Conservation (phyloP, 2,888 invertebrate species). For the Eristalinus aeneus region DNA sequence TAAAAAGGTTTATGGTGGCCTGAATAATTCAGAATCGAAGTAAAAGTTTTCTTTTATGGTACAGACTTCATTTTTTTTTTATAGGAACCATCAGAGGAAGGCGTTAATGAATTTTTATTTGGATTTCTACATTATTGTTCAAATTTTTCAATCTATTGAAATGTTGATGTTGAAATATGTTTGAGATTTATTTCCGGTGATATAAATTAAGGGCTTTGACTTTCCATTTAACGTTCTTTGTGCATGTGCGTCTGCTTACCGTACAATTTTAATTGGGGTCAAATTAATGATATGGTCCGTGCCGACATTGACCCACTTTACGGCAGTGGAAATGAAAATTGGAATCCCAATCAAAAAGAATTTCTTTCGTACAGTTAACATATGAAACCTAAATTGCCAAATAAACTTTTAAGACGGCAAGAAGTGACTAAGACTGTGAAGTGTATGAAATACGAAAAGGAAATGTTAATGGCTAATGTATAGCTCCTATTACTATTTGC, state of each 20-base stretch:
- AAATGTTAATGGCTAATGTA: too few species aligned
- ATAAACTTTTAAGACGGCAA: too few species aligned
- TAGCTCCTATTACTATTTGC: too few species aligned
- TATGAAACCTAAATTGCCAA: too few species aligned
- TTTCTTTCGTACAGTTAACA: too few species aligned
- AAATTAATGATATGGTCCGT: slow-evolving; percentile 1
- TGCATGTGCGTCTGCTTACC: background rate
- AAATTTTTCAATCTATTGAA: background rate
- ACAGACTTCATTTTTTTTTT: slow-evolving; percentile 1
- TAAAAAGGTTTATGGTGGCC: slow-evolving; percentile 6
- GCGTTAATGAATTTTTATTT: slow-evolving; percentile 1
- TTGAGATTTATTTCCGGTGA: background rate
- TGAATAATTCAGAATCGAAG: slow-evolving; percentile 39
- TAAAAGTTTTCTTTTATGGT: slow-evolving; percentile 36
- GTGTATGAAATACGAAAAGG: too few species aligned
- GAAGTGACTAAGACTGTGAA: too few species aligned
- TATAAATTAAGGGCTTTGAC: slow-evolving; percentile 1
- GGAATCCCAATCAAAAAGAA: background rate
- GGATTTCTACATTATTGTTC: background rate
- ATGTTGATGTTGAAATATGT: background rate
- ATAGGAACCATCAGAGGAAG: background rate
- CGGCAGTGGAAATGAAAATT: background rate
- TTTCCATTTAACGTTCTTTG: background rate
- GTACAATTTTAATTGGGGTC: slow-evolving; percentile 7
- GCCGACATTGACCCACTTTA: slow-evolving; percentile 20